Base-by-base conservation (phyloP, 2,888 invertebrate genomes). In the Plutella xylostella region DNA sequence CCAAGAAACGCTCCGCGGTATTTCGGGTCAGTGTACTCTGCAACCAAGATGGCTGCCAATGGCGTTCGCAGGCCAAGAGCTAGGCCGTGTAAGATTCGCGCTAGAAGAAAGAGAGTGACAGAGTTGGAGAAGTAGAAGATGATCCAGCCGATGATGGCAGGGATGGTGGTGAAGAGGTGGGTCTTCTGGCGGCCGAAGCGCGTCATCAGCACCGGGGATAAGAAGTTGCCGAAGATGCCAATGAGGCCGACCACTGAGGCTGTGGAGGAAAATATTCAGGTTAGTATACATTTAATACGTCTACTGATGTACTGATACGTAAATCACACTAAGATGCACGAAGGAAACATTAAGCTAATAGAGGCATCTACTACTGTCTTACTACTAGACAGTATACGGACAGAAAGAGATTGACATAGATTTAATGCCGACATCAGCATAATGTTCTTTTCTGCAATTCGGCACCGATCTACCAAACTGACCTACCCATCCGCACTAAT, bases 1-100 rank as follows among this genome's bases (percentile, higher is more conserved):
- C 90, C 86, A 22, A 89, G 72, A 28, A 90, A 82, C 1, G 87
- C 82, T 4, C 90, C 89, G 44, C 91, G 76, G 46, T 89, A 85
- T 54, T 80, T 85, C 0, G 88, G 90, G 46, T 87, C 85, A 0
- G 86, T 85, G 47, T 85, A 86, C 65, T 88, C 88, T 1, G 86
- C 86, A 22, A 87, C 85, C 56, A 87, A 74, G 19, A 88, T 86
- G 0, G 86, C 80, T 12, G 79, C 79, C 48, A 86, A 56, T 0
- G 88, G 75, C 0, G 86, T 86, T 20, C 86, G 57, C 5, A 89
- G 59, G 0, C 89, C 89, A 37, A 84, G 61, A 20, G 85, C 77
- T 42, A 86, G 56, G 45, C 87, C 87, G 52, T 83, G 82, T 12
- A 83, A 55, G 1, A 83, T 63, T 54, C 82, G 67, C 6, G 82